A percentile compares a stretch with the other conserved stretches of the same genome.
Evolutionary conservation across 2,797 vertebrate species (phyloP).

Genomic region (Smutsia temminckii): DNA sequence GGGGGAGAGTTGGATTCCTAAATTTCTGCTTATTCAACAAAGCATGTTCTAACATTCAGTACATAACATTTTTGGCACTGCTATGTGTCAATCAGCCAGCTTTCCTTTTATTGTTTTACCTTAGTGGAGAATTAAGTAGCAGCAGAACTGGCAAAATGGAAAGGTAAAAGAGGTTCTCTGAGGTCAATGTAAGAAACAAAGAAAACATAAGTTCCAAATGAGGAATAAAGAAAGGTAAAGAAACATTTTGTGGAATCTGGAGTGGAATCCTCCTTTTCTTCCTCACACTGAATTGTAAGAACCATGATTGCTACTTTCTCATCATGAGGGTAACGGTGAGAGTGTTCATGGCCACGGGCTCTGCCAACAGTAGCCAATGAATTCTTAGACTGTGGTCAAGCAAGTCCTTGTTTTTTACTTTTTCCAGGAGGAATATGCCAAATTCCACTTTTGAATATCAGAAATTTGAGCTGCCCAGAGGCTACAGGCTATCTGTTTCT

Average conservation of each 20-base stretch:
- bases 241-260: not conserved
- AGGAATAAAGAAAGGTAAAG: not conserved
- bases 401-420: not conserved
- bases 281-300: not conserved
- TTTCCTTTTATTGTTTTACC: constrained; percentile 49
- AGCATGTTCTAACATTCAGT: not conserved
- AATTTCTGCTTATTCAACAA: constrained; percentile 40
- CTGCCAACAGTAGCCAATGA: not conserved
- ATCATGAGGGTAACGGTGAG: not conserved
- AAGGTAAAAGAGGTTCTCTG: not conserved
- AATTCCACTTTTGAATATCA: not conserved
- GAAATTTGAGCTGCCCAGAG: not conserved
- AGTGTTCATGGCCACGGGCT: not conserved
- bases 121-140: constrained; percentile 2
- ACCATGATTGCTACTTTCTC: not conserved
- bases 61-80: not conserved
- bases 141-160: not conserved
- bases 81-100: not conserved
- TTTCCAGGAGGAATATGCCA: not conserved
- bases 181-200: constrained; percentile 17
- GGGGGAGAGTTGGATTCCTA: not conserved
- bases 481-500: not conserved
- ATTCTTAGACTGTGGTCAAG: not conserved
- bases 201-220: not conserved
- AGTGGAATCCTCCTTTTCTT: not conserved